Evolutionary conservation across 92 coral and sea anemone genomes (phyloP).

Genomic region (Virgularia gustaviana): DNA sequence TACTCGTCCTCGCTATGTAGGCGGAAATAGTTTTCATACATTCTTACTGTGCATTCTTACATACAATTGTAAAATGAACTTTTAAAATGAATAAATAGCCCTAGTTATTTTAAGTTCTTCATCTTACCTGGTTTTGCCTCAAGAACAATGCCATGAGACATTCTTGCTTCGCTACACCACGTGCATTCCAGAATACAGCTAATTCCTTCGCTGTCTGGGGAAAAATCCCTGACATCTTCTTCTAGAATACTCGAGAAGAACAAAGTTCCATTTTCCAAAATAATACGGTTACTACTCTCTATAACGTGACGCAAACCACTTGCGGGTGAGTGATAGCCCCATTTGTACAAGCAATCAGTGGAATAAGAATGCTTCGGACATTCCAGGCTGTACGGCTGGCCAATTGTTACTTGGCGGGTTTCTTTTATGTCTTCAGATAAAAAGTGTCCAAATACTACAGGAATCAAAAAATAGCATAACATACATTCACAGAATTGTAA

Average conservation of each 20-base stretch:
- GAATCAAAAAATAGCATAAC: no score
- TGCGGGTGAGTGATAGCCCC: slow-evolving; percentile 1
- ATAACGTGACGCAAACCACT: slow-evolving; percentile 7
- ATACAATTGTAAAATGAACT: no score
- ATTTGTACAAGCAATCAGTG: slow-evolving; percentile 28
- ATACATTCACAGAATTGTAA: no score
- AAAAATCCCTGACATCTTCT: slow-evolving; percentile 10
- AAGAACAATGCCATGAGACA: neutral
- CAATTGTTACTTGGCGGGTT: slow-evolving; percentile 5
- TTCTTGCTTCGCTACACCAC: neutral
- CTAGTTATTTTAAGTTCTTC: neutral
- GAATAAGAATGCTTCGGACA: slow-evolving; percentile 29
- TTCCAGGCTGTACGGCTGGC: slow-evolving; percentile 7
- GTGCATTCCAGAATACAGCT: slow-evolving; percentile 9
- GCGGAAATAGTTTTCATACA: no score
- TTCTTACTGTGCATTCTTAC: no score
- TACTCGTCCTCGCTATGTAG: no score
- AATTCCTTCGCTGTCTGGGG: neutral
- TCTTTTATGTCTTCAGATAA: neutral
- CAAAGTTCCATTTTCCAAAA: slow-evolving; percentile 17
- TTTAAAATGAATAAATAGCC: no score
- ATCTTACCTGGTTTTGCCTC: slow-evolving; percentile 1
- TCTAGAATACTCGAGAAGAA: slow-evolving; percentile 9
- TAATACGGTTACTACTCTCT: slow-evolving; percentile 13
- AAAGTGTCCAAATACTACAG: slow-evolving; percentile 22